These are phyloP conservation scores for Phasianus colchicus DNA, from an alignment of 2,113 vertebrate genomes.

Conservation along the genomic window DNA sequence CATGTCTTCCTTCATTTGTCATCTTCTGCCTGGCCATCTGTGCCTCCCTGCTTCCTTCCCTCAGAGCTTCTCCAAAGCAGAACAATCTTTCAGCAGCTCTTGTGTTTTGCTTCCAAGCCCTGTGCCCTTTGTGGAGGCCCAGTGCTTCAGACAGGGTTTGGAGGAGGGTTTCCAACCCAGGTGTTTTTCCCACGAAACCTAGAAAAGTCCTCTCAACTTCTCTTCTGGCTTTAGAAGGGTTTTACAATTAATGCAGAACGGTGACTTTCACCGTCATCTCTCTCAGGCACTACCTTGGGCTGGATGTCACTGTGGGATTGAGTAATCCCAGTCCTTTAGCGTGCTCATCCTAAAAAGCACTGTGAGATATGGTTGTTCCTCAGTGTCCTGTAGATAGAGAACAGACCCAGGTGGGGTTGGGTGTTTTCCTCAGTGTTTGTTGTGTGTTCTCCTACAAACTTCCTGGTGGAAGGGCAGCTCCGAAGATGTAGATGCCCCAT, in stretches of 20 bases:
- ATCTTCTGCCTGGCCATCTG: constrained; percentile 43
- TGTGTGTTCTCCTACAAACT: rapidly evolving
- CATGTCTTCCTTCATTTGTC: background rate
- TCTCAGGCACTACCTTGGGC: background rate
- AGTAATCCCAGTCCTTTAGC: background rate
- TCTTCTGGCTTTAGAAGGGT: background rate
- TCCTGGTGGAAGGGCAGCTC: background rate
- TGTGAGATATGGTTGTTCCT: background rate
- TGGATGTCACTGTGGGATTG: rapidly evolving
- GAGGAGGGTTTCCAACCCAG: background rate
- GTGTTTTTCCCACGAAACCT: background rate
- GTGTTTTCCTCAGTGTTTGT: background rate
- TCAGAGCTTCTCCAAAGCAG: background rate
- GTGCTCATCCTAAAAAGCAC: background rate
- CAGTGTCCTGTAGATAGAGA: background rate
- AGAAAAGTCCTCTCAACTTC: background rate
- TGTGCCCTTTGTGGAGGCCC: background rate
- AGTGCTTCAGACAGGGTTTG: background rate
- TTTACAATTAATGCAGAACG: background rate
- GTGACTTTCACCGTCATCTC: background rate
- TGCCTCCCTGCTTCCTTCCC: background rate
- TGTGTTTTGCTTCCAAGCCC: background rate
- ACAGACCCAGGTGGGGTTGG: background rate
- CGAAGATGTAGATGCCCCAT: background rate
- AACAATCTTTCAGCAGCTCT: background rate